Percentiles rank a stretch among this genome's conserved stretches.
phyloP scores from a whole-genome alignment of 1,140 invertebrate genomes.

The Drosophila pallidifrons region DNA sequence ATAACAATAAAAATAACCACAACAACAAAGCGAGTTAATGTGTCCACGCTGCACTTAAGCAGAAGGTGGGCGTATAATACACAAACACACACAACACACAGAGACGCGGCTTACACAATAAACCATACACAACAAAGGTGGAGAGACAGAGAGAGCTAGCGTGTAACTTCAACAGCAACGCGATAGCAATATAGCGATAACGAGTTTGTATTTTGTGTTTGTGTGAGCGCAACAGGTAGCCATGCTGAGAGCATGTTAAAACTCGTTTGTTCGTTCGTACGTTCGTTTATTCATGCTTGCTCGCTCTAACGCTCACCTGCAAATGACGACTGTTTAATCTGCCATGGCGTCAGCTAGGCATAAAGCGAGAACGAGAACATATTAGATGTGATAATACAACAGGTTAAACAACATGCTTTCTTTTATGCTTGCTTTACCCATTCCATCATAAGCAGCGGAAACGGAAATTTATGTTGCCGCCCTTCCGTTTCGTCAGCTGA shows the following conservation, averaged over 20 bases:
- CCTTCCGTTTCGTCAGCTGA: constrained; percentile 49
- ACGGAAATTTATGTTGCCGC: constrained; percentile 67
- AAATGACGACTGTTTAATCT: constrained; percentile 48
- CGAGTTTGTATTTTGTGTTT: constrained; percentile 52
- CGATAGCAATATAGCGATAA: constrained; percentile 63
- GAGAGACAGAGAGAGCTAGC: constrained; percentile 39
- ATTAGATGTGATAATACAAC: constrained; percentile 28
- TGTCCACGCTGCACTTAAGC: constrained; percentile 58
- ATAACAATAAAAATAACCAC: constrained; percentile 63
- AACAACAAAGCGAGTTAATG: constrained; percentile 71
- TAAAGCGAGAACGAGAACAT: background rate
- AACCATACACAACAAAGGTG: constrained; percentile 26
- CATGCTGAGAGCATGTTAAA: constrained; percentile 45
- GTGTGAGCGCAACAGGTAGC: constrained; percentile 66
- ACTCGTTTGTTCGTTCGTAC: constrained; percentile 35
- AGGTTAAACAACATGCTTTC: constrained; percentile 65
- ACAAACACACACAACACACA: constrained; percentile 3
- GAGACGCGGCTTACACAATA: constrained; percentile 8
- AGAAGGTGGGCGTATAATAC: constrained; percentile 65
- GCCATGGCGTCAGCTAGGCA: constrained; percentile 44
- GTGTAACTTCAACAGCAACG: constrained; percentile 37
- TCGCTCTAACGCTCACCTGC: constrained; percentile 37
- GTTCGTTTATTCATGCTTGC: background rate
- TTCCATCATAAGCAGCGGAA: constrained; percentile 56
- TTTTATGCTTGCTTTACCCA: background rate